Conservation (phyloP, 2,888 invertebrate genomes). For the Andrena hattorfiana region DNA sequence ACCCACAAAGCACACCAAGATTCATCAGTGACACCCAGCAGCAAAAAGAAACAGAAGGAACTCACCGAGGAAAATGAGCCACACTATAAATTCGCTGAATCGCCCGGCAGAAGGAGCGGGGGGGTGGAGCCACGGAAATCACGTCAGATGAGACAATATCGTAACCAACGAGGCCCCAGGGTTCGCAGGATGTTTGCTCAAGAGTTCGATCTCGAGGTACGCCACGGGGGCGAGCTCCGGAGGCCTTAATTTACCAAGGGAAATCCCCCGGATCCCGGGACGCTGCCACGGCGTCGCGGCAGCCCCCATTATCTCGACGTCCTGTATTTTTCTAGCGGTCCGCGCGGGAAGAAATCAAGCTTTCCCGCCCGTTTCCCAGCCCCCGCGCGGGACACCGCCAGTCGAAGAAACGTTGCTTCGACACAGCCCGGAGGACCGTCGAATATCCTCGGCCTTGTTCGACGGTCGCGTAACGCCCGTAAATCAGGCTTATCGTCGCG, state of each 20-base stretch:
- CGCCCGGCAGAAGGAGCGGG: background rate
- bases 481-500: constrained; percentile 59
- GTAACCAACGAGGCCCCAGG: constrained; percentile 8
- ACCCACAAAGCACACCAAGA: background rate
- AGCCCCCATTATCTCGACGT: constrained; percentile 26
- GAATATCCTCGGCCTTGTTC: constrained; percentile 14
- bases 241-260: constrained; percentile 42
- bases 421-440: constrained; percentile 7
- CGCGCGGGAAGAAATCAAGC: constrained; percentile 10
- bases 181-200: constrained; percentile 30
- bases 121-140: constrained; percentile 5
- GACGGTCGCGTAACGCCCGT: constrained; percentile 40
- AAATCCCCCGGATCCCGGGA: constrained; percentile 41
- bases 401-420: no score
- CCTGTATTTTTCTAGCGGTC: constrained; percentile 35
- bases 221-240: background rate
- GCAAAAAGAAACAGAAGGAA: background rate
- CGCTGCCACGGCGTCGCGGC: constrained; percentile 2
- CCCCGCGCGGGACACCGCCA: background rate
- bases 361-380: constrained; percentile 3
- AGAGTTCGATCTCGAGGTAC: constrained; percentile 33
- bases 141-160: constrained; percentile 16
- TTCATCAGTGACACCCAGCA: background rate
- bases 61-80: background rate
- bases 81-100: background rate